Percentiles rank a stretch among this genome's conserved stretches.
These are phyloP conservation scores for Netelia inedita DNA, from an alignment of 2,888 invertebrate genomes.

Conservation along the genomic window DNA sequence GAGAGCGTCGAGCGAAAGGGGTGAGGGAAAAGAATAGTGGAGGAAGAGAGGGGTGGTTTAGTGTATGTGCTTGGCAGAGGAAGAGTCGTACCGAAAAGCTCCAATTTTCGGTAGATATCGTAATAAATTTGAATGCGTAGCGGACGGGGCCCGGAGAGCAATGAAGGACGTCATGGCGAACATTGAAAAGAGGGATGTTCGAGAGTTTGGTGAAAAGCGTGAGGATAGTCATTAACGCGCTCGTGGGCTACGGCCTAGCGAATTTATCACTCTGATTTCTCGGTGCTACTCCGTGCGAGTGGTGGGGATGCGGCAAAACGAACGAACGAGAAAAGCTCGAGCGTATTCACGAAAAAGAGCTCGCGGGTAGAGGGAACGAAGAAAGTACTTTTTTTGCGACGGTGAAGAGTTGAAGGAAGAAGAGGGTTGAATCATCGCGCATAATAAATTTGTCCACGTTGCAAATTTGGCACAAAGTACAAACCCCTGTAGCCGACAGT, in stretches of 20 bases:
- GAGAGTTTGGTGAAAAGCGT: slow-evolving; percentile 53
- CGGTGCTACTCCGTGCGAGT: background rate
- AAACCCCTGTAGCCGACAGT: slow-evolving; percentile 20
- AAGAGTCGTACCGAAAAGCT: slow-evolving; percentile 52
- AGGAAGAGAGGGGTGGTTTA: background rate
- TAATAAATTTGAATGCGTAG: slow-evolving; percentile 68
- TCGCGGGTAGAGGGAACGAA: background rate
- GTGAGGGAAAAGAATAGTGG: background rate
- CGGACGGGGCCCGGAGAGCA: background rate
- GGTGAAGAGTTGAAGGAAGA: background rate
- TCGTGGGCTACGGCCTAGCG: slow-evolving; percentile 41
- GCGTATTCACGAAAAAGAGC: slow-evolving; percentile 26
- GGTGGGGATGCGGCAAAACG: slow-evolving; percentile 27
- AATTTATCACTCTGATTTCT: slow-evolving; percentile 67
- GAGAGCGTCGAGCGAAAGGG: background rate
- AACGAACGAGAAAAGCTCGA: slow-evolving; percentile 41
- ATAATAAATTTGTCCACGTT: slow-evolving; percentile 49
- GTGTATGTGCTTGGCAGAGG: slow-evolving; percentile 45
- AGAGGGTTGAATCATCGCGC: slow-evolving; percentile 29
- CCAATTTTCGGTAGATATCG: slow-evolving; percentile 63
- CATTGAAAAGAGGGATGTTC: slow-evolving; percentile 66
- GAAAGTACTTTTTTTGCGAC: slow-evolving; percentile 33
- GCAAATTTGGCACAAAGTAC: slow-evolving; percentile 33
- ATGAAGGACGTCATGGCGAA: slow-evolving; percentile 41
- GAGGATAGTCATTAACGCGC: slow-evolving; percentile 67